Conservation (phyloP, 2,113 vertebrate species). For the Notothenia rossii region DNA sequence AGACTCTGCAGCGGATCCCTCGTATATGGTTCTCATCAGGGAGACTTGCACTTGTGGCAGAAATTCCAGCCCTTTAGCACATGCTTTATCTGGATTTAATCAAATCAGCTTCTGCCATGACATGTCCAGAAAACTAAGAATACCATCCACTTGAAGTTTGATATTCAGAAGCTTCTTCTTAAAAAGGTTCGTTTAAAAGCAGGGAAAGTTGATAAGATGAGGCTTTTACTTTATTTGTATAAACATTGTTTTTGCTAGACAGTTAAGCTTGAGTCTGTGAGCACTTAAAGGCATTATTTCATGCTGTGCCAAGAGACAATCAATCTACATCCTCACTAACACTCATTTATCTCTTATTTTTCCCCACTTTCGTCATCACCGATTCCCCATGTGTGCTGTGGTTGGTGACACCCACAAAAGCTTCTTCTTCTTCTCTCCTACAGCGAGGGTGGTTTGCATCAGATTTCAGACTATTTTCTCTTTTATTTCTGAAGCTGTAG, state of each 20-base stretch:
- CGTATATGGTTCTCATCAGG: conserved; percentile 82
- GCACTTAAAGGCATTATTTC: conserved; percentile 33
- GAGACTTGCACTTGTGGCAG: conserved; percentile 81
- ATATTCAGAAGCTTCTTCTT: conserved; percentile 34
- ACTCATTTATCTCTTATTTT: conserved; percentile 37
- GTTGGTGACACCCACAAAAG: neutral
- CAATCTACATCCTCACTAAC: conserved; percentile 9
- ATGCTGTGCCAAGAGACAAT: conserved; percentile 25
- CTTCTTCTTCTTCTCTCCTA: conserved; percentile 29
- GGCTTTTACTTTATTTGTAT: conserved; percentile 13
- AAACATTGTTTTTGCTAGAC: neutral
- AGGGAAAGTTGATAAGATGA: conserved; percentile 7
- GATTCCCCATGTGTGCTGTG: conserved; percentile 12
- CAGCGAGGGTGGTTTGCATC: neutral
- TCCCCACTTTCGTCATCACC: conserved; percentile 9
- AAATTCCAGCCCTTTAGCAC: conserved; percentile 78
- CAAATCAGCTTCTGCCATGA: conserved; percentile 68
- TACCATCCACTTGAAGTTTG: conserved; percentile 52
- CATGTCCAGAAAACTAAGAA: conserved; percentile 62
- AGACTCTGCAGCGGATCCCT: conserved; percentile 60
- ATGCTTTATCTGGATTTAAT: conserved; percentile 80
- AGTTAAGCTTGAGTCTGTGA: conserved; percentile 14
- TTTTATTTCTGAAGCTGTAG: conserved; percentile 4
- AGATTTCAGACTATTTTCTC: neutral
- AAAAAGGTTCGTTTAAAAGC: conserved; percentile 5